Evolutionary conservation across 2,113 vertebrate species (phyloP).

Genomic region (Tonatia bakeri): DNA sequence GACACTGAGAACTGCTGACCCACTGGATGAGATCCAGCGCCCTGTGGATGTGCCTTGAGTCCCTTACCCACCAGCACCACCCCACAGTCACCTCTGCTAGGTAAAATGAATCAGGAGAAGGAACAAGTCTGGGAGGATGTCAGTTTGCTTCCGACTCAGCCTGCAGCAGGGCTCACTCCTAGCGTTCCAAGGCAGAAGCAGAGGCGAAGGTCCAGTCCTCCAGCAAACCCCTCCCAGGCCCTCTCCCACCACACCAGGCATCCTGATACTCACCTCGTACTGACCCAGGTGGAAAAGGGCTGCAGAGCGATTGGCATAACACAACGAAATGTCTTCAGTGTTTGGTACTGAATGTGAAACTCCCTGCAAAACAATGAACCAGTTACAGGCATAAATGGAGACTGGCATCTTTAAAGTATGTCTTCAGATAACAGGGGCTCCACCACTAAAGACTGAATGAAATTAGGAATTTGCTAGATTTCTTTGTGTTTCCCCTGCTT

Average conservation of each 20-base stretch:
- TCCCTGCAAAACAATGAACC: slow-evolving; percentile 81
- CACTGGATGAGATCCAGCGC: not conserved
- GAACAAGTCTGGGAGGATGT: not conserved
- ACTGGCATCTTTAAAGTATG: not conserved
- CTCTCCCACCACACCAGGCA: not conserved
- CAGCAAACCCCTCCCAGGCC: not conserved
- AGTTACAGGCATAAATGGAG: not conserved
- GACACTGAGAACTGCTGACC: not conserved
- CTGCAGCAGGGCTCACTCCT: not conserved
- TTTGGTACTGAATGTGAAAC: slow-evolving; percentile 80
- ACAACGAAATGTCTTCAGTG: slow-evolving; percentile 86
- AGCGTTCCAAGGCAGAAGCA: not conserved
- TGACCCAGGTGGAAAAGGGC: slow-evolving; percentile 86
- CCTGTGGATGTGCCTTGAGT: not conserved
- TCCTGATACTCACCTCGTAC: slow-evolving; percentile 80
- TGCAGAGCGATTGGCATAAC: slow-evolving; percentile 94
- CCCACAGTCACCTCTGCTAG: not conserved
- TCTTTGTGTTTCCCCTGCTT: not conserved
- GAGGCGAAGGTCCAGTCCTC: not conserved
- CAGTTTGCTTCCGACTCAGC: not conserved
- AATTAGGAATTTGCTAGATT: not conserved
- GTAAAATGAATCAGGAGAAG: not conserved
- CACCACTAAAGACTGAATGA: not conserved
- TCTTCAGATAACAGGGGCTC: not conserved
- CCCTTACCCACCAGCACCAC: not conserved